Percentiles rank a stretch among this genome's conserved stretches.
phyloP scores from a whole-genome alignment of 2,888 invertebrate species.

The Sceliomorpha sp. region DNA sequence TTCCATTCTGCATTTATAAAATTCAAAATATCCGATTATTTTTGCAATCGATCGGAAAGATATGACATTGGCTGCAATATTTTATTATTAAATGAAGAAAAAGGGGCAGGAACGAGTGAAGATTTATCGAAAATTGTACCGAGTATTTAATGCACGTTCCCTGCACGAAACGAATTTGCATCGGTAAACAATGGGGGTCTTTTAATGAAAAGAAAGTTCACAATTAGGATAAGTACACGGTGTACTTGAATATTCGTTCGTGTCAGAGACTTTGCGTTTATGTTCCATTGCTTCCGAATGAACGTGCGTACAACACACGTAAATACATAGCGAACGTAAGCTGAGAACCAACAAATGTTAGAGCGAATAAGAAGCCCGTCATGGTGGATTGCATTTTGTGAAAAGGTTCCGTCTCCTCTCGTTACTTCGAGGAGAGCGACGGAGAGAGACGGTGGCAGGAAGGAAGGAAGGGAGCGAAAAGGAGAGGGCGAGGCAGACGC shows the following conservation, averaged over 20 bases:
- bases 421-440: slow-evolving; percentile 64
- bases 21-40: too few relatives aligned
- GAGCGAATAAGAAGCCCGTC: slow-evolving; percentile 70
- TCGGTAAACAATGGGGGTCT: too few relatives aligned
- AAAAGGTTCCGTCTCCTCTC: slow-evolving; percentile 73
- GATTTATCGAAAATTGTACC: too few relatives aligned
- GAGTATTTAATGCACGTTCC: too few relatives aligned
- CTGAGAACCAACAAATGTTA: slow-evolving; percentile 75
- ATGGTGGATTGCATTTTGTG: slow-evolving; percentile 75
- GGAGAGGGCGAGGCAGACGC: slow-evolving; percentile 25
- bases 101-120: too few relatives aligned
- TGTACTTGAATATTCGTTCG: slow-evolving; percentile 36
- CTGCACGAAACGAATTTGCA: too few relatives aligned
- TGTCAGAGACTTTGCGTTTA: slow-evolving; percentile 57
- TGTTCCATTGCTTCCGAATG: slow-evolving; percentile 62
- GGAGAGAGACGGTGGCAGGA: slow-evolving; percentile 10
- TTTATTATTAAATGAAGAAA: too few relatives aligned
- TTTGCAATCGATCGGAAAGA: too few relatives aligned
- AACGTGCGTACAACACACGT: slow-evolving; percentile 50
- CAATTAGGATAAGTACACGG: slow-evolving; percentile 36
- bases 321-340: slow-evolving; percentile 69
- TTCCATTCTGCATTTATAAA: too few relatives aligned
- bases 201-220: background rate
- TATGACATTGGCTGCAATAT: too few relatives aligned
- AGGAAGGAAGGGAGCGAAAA: slow-evolving; percentile 35